phyloP scores from a whole-genome alignment of 2,888 invertebrate species.

The Pocota personata region DNA sequence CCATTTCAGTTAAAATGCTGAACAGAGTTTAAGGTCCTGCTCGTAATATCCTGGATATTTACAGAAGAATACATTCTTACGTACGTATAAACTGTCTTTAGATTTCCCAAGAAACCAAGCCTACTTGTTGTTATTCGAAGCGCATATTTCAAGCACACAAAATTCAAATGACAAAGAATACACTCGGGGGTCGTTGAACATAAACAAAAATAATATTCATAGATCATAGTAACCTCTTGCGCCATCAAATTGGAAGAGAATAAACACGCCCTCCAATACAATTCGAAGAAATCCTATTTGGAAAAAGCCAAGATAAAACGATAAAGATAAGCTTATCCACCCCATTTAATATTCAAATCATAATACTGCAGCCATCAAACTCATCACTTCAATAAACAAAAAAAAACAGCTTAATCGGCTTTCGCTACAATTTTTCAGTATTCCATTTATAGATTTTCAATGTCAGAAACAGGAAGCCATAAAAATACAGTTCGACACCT shows the following conservation, averaged over 20 bases:
- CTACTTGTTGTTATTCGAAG: no score
- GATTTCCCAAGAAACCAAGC: no score
- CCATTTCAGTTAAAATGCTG: no score
- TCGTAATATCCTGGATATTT: no score
- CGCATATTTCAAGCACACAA: no score
- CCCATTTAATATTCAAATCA: conserved; percentile 23
- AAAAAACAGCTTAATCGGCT: conserved; percentile 33
- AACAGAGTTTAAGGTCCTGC: no score
- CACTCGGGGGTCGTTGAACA: neutral
- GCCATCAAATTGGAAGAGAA: neutral
- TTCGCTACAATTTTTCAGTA: conserved; percentile 10
- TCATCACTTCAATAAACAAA: neutral
- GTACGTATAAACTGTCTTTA: no score
- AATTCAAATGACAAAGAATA: neutral
- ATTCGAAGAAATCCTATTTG: neutral
- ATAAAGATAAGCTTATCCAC: conserved; percentile 20
- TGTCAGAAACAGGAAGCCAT: conserved; percentile 27
- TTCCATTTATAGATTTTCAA: conserved; percentile 32
- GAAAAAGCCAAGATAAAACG: conserved; percentile 1
- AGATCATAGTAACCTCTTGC: neutral
- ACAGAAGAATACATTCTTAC: no score
- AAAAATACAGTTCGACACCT: conserved; percentile 18
- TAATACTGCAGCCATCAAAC: conserved; percentile 24
- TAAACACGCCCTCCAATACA: neutral
- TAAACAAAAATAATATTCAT: neutral